phyloP scores from a whole-genome alignment of 2,797 vertebrate species.

The Carcharodon carcharias region DNA sequence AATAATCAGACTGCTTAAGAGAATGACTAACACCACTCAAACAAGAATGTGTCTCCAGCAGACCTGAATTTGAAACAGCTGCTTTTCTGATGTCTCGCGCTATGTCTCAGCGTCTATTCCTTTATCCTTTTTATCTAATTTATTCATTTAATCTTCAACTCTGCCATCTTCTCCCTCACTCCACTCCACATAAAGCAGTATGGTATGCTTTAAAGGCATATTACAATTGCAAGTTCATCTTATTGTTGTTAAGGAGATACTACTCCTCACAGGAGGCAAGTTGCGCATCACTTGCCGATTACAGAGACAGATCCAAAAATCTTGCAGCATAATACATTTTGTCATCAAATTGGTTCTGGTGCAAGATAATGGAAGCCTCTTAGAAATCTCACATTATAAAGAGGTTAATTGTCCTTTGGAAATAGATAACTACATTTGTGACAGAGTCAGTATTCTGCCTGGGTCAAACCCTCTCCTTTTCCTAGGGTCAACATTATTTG shows the following conservation, averaged over 20 bases:
- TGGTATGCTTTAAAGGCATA: neutral
- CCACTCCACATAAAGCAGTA: neutral
- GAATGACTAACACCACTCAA: neutral
- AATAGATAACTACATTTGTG: neutral
- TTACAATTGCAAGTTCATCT: neutral
- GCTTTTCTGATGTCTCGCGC: too few species aligned
- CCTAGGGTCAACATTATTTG: neutral
- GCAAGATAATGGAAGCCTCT: neutral
- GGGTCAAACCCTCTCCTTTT: neutral
- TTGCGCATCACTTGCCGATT: neutral
- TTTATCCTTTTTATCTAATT: neutral
- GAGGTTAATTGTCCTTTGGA: neutral
- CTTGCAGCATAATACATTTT: neutral
- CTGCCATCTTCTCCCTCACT: neutral
- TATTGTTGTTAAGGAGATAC: neutral
- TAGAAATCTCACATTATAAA: neutral
- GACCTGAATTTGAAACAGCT: neutral
- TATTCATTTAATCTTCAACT: neutral
- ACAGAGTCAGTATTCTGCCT: neutral
- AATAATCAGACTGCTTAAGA: neutral
- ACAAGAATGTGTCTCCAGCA: neutral
- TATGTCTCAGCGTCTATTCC: neutral
- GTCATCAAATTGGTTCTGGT: neutral
- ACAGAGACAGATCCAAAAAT: neutral
- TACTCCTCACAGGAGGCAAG: neutral